Evolutionary conservation across 2,888 invertebrate species (phyloP).

Genomic region (Clanis bilineata): DNA sequence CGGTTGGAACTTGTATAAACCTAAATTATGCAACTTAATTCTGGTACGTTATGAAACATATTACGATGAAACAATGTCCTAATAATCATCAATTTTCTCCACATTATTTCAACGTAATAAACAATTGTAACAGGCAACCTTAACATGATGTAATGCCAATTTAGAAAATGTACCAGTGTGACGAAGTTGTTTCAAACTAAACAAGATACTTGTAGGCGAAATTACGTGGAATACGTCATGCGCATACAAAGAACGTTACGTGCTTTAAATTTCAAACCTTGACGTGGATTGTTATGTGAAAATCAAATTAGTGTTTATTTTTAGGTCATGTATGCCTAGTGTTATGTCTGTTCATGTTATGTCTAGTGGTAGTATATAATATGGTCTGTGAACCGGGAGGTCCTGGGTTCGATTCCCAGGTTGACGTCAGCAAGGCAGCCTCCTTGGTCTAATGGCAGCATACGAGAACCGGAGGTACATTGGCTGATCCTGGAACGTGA

Average conservation of each 20-base stretch:
- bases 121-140: conserved; percentile 21
- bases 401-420: no score
- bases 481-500: no score
- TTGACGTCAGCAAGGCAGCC: no score
- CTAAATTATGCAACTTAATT: background rate
- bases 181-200: conserved; percentile 7
- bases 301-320: background rate
- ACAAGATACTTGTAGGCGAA: background rate
- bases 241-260: conserved; percentile 4
- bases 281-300: background rate
- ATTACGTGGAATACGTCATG: background rate
- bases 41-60: background rate
- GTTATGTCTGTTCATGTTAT: background rate
- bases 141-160: conserved; percentile 20
- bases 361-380: no score
- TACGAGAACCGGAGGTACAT: no score
- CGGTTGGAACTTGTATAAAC: no score
- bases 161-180: background rate
- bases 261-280: background rate
- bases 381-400: no score
- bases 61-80: background rate
- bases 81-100: background rate
- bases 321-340: background rate
- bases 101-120: conserved; percentile 1
- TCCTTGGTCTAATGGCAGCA: no score